Base-by-base conservation (phyloP, 2,113 vertebrate genomes). In the Nematolebias whitei region DNA sequence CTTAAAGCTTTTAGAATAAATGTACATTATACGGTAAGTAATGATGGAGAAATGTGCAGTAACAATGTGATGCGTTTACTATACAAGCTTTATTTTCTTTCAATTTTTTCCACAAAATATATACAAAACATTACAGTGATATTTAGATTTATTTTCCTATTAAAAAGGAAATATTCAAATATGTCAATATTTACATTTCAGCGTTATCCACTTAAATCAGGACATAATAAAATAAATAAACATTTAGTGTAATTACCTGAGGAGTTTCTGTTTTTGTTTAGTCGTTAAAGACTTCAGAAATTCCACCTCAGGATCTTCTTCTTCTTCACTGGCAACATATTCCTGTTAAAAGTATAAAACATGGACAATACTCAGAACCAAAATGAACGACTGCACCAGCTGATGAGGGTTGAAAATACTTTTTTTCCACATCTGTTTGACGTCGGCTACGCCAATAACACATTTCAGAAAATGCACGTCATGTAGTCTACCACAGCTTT, bases 221-320 rank as follows among this genome's bases (percentile, higher is more conserved):
- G 11, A 12, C 2, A 11, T 4, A 2, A 29, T n/a, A n/a, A n/a
- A 12, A 18, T 39, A 4, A 12, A 3, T n/a, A 63, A 63, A 4
- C 19, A 32, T 13, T 16, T 8, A 12, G 0, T 9, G 11, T 5
- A 26, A 71, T 64, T 90, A 99, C 97, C 96, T 94, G 80, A 99
- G 92, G 32, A 99, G 95, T 74, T 99, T 99, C 89, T 97, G 96
- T 72, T 99, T 98, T 75, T 99, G 95, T 76, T 96, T 99, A 41
- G 96, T 98, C 13, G 96, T 92, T 56, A 99, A 87, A 10, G 98
- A 98, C 85, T 98, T 99, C 78, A 99, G 90, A 92, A 99, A 99
- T 82, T 98, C 96, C 26, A 99, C 94, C 90, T 99, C 98, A 26
- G 97, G 97, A 87, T 99, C 97, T 1, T 96, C 96, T 58, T 98